Evolutionary conservation across 92 coral and sea anemone genomes (phyloP).

Genomic region (Pocillopora meandrina): DNA sequence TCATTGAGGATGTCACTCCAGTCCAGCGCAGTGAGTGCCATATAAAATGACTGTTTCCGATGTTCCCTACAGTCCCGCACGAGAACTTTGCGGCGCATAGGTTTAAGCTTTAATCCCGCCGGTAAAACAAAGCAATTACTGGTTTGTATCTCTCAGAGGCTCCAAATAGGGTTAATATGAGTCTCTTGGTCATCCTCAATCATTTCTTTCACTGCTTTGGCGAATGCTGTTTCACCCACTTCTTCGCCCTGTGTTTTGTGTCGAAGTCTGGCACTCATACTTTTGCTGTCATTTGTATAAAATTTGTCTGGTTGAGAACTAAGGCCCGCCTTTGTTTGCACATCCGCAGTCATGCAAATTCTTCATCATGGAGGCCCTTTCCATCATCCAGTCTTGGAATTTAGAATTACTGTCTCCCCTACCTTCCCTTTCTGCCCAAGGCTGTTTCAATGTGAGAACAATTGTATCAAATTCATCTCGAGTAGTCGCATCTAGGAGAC

Average conservation of each 20-base stretch:
- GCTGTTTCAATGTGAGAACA: not conserved
- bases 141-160: constrained; percentile 29
- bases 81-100: no score
- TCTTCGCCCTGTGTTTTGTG: constrained; percentile 49
- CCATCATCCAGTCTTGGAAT: constrained; percentile 22
- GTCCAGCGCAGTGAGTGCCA: no score
- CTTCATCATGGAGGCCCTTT: constrained; percentile 50
- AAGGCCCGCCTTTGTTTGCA: constrained; percentile 48
- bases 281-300: constrained; percentile 56
- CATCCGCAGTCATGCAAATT: constrained; percentile 49
- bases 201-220: constrained; percentile 32
- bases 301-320: constrained; percentile 43
- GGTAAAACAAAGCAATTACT: no score
- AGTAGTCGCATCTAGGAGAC: constrained; percentile 28
- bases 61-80: no score
- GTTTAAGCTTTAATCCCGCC: no score
- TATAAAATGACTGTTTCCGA: no score
- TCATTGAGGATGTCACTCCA: no score
- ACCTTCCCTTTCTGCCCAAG: no score
- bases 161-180: constrained; percentile 19
- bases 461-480: not conserved
- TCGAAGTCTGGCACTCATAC: constrained; percentile 45
- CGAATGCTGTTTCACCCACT: constrained; percentile 35
- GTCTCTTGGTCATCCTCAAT: constrained; percentile 45
- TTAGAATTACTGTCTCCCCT: not conserved